These are phyloP conservation scores for Burhinus oedicnemus DNA, from an alignment of 2,113 vertebrate genomes.

Conservation along the genomic window DNA sequence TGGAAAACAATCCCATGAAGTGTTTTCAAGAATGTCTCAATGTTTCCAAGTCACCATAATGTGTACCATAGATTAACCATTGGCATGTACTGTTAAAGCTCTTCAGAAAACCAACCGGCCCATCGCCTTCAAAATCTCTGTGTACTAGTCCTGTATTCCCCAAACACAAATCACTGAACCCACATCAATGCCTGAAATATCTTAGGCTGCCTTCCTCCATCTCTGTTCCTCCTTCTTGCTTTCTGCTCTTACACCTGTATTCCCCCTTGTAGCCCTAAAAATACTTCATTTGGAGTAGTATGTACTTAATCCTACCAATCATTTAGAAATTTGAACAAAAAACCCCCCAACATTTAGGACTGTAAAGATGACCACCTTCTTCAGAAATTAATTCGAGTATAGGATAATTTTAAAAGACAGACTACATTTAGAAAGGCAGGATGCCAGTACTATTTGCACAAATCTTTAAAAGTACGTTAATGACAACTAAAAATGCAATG, in stretches of 20 bases:
- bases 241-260: background rate
- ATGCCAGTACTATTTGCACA: background rate
- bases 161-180: background rate
- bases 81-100: background rate
- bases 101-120: background rate
- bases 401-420: background rate
- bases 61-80: background rate
- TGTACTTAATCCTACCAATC: background rate
- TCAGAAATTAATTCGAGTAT: background rate
- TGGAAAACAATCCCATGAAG: background rate
- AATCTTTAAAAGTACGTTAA: background rate
- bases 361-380: background rate
- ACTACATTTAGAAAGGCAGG: background rate
- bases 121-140: background rate
- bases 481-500: rapidly evolving
- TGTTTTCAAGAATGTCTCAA: background rate
- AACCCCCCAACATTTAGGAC: background rate
- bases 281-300: background rate
- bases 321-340: background rate
- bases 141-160: background rate
- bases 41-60: background rate
- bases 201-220: background rate
- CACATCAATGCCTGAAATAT: background rate
- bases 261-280: background rate
- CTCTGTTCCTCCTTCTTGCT: background rate